Percentiles rank a stretch among this genome's conserved stretches.
phyloP scores from a whole-genome alignment of 53 echinoderm and acorn worm species.

The Zoroaster sp. region DNA sequence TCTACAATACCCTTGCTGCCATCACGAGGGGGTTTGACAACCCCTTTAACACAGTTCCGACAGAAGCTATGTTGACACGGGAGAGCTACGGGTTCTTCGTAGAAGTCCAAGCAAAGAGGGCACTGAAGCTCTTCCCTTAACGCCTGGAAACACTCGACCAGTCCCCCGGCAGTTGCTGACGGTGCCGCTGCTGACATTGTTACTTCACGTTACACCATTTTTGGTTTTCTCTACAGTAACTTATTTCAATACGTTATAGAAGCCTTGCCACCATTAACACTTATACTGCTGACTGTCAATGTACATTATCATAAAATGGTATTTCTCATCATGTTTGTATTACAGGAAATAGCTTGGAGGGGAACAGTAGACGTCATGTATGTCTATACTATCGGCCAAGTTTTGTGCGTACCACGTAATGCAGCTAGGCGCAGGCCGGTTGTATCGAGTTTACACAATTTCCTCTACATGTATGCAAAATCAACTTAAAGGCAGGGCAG shows the following conservation, averaged over 20 bases:
- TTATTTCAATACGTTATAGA: background rate
- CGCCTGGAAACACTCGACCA: background rate
- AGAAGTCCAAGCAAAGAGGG: slow-evolving; percentile 8
- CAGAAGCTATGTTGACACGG: slow-evolving; percentile 38
- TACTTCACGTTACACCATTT: background rate
- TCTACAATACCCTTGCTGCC: background rate
- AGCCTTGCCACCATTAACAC: too few species aligned
- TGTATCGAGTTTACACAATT: background rate
- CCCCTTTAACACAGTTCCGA: background rate
- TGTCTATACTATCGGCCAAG: too few species aligned
- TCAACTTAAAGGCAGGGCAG: too few species aligned
- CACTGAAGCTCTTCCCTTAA: background rate
- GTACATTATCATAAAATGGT: too few species aligned
- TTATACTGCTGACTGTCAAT: too few species aligned
- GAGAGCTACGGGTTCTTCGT: background rate
- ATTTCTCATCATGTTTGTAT: background rate
- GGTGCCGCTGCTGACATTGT: background rate
- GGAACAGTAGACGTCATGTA: background rate
- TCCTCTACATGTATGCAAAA: too few species aligned
- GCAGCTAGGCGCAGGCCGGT: background rate
- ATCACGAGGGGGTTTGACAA: background rate
- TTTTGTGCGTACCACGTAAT: background rate
- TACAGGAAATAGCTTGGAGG: background rate
- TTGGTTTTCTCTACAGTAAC: background rate
- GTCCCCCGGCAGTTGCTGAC: background rate